Evolutionary conservation across 2,113 vertebrate species (phyloP).

Genomic region (Etheostoma spectabile): DNA sequence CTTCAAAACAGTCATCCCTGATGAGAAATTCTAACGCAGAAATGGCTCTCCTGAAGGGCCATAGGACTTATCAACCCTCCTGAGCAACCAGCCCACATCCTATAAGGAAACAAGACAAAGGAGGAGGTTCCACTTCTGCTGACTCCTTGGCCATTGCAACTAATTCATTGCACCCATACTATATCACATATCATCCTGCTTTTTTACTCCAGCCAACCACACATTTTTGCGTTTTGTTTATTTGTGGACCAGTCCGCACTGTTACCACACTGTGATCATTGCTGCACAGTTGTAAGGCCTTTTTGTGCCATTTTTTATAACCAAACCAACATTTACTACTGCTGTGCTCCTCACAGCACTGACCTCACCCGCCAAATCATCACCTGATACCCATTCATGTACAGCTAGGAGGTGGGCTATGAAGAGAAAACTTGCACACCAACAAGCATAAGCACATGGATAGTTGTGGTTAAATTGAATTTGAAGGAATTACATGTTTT

Average conservation of each 20-base stretch:
- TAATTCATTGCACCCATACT: not conserved
- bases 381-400: not conserved
- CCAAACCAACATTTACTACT: constrained; percentile 3
- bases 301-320: constrained; percentile 38
- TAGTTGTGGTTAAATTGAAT: not conserved
- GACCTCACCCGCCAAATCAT: not conserved
- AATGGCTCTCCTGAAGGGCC: constrained; percentile 48
- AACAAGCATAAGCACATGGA: not conserved
- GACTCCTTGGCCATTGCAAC: constrained; percentile 10
- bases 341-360: not conserved
- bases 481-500: not conserved
- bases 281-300: constrained; percentile 3
- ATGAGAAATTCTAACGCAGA: constrained; percentile 85
- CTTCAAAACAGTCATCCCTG: constrained; percentile 91
- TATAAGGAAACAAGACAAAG: not conserved
- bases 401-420: not conserved
- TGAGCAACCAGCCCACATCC: constrained; percentile 3
- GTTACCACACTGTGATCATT: not conserved
- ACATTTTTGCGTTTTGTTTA: not conserved
- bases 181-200: not conserved
- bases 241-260: not conserved
- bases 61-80: constrained; percentile 41
- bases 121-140: not conserved
- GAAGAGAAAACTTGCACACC: not conserved
- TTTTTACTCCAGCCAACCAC: constrained; percentile 13